A percentile compares a stretch with the other conserved stretches of the same genome.
Evolutionary conservation across 2,888 invertebrate species (phyloP).

Genomic region (Sarcophaga carnaria): DNA sequence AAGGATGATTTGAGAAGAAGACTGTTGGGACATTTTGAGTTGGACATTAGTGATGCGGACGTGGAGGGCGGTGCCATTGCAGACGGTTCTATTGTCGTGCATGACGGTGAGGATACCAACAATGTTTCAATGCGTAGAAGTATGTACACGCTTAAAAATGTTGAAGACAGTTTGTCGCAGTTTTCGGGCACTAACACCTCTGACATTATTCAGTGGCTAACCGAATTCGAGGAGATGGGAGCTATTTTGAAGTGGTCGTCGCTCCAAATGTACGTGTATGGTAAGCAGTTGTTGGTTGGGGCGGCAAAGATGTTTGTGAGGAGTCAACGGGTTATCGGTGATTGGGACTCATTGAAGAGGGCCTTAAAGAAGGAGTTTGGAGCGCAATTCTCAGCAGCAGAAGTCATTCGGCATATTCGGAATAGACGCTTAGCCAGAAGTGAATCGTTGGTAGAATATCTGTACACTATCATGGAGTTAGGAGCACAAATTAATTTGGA

Average conservation of each 20-base stretch:
- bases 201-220: too few species aligned
- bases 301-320: constrained; percentile 35
- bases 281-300: too few species aligned
- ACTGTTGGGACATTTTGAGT: constrained; percentile 4
- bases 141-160: constrained; percentile 45
- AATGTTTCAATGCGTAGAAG: too few species aligned
- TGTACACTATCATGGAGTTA: constrained; percentile 58
- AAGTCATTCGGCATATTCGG: constrained; percentile 48
- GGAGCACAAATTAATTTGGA: not conserved
- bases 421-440: constrained; percentile 39
- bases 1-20: too few species aligned
- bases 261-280: constrained; percentile 28
- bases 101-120: too few species aligned
- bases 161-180: too few species aligned
- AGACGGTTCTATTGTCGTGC: too few species aligned
- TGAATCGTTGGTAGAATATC: constrained; percentile 51
- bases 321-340: constrained; percentile 23
- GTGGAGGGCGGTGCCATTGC: not conserved
- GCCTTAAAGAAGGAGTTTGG: constrained; percentile 52
- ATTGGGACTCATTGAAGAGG: constrained; percentile 50
- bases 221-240: constrained; percentile 42
- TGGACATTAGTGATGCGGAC: not conserved
- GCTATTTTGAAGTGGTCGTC: constrained; percentile 37
- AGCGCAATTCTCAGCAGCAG: constrained; percentile 33
- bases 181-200: too few species aligned